Percentiles rank a stretch among this genome's conserved stretches.
These are phyloP conservation scores for Aquatica leii DNA, from an alignment of 2,888 invertebrate species.

Conservation along the genomic window DNA sequence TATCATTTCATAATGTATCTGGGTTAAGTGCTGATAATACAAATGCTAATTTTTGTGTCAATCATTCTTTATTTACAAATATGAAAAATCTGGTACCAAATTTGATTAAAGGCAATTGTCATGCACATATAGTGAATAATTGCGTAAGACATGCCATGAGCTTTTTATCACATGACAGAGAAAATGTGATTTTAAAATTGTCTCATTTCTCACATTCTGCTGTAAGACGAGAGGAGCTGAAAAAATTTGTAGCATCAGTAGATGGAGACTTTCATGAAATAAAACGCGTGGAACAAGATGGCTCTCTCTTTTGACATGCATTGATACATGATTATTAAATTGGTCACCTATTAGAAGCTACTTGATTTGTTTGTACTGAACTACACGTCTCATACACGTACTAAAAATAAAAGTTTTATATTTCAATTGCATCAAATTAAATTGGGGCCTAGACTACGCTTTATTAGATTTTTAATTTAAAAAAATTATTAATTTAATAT, in stretches of 20 bases:
- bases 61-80: constrained; percentile 30
- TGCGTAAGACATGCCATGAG: constrained; percentile 37
- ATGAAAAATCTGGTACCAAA: constrained; percentile 31
- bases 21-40: constrained; percentile 52
- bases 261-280: constrained; percentile 27
- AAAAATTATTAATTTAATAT: too few species aligned
- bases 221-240: constrained; percentile 33
- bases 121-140: constrained; percentile 43
- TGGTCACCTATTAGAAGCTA: constrained; percentile 11
- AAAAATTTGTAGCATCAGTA: constrained; percentile 32
- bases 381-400: too few species aligned
- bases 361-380: too few species aligned
- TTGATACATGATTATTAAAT: constrained; percentile 18
- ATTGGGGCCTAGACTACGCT: too few species aligned
- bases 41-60: constrained; percentile 24
- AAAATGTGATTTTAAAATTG: constrained; percentile 43
- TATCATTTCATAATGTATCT: too few species aligned
- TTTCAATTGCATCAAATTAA: too few species aligned
- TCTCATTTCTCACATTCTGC: too few species aligned
- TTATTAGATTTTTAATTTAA: too few species aligned
- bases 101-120: constrained; percentile 30
- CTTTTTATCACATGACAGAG: constrained; percentile 34
- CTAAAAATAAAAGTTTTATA: too few species aligned
- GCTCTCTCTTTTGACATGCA: constrained; percentile 20
- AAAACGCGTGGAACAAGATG: constrained; percentile 30